Percentiles rank a stretch among this genome's conserved stretches.
These are phyloP conservation scores for Byasa hedistus DNA, from an alignment of 2,888 invertebrate genomes.

Conservation along the genomic window DNA sequence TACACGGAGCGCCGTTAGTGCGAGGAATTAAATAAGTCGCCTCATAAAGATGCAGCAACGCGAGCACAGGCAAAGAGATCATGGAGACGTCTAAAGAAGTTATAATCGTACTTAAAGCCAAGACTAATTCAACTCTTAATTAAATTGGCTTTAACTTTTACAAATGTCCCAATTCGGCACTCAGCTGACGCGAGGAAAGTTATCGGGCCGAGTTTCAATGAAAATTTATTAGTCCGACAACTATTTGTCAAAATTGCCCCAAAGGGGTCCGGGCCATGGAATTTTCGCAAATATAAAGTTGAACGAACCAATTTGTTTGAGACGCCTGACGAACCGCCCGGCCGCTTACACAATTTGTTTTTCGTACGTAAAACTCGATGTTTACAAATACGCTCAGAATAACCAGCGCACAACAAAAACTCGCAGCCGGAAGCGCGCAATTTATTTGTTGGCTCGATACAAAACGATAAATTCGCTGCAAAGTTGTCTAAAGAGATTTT, in stretches of 20 bases:
- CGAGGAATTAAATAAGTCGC: constrained; percentile 39
- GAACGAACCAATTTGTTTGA: constrained; percentile 64
- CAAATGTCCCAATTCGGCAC: constrained; percentile 67
- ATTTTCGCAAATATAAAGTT: constrained; percentile 67
- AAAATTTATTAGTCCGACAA: constrained; percentile 75
- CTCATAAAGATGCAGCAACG: constrained; percentile 21
- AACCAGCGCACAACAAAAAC: constrained; percentile 30
- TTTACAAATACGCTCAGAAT: constrained; percentile 32
- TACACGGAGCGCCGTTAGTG: constrained; percentile 38
- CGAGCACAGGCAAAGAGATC: constrained; percentile 44
- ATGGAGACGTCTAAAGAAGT: constrained; percentile 61
- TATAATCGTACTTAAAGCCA: constrained; percentile 67
- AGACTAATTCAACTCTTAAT: constrained; percentile 74
- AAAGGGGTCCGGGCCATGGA: constrained; percentile 53
- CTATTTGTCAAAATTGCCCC: constrained; percentile 78
- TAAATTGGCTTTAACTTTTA: constrained; percentile 69
- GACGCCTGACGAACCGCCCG: constrained; percentile 40
- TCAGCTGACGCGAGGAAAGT: constrained; percentile 64
- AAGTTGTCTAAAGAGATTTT: constrained; percentile 28
- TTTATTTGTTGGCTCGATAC: constrained; percentile 13
- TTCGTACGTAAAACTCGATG: constrained; percentile 26
- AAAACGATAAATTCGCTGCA: constrained; percentile 18
- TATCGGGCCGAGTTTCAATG: constrained; percentile 69
- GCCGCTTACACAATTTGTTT: constrained; percentile 38
- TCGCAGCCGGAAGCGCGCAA: not conserved